A percentile compares a stretch with the other conserved stretches of the same genome.
Conservation (phyloP, 2,797 vertebrate species). For the Xenops minutus region DNA sequence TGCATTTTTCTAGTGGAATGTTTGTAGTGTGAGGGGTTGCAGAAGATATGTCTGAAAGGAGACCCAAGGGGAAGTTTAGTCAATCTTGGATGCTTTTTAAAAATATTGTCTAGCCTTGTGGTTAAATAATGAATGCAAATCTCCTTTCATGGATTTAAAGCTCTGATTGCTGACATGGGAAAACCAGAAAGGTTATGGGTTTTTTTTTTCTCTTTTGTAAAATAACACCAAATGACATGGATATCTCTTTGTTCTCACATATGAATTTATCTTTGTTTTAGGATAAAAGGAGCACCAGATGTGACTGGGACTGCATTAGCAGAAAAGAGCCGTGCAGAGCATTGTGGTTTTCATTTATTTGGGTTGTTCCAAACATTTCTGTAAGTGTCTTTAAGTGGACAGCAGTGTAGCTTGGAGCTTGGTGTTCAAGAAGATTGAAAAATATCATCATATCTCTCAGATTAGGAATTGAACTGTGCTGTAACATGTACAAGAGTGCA, state of each 20-base stretch:
- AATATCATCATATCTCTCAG: neutral
- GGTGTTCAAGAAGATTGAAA: neutral
- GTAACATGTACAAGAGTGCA: neutral
- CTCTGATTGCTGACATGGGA: conserved; percentile 65
- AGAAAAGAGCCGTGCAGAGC: conserved; percentile 24
- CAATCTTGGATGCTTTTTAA: conserved; percentile 52
- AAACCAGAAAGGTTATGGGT: conserved; percentile 21
- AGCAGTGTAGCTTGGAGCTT: neutral
- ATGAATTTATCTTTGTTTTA: conserved; percentile 64
- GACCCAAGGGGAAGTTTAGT: conserved; percentile 52
- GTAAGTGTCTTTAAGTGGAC: neutral
- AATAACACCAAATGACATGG: conserved; percentile 65
- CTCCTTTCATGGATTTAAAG: conserved; percentile 67
- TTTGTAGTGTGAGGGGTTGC: conserved; percentile 42
- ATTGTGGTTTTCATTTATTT: conserved; percentile 40
- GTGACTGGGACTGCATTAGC: conserved; percentile 28
- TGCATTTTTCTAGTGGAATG: conserved; percentile 36
- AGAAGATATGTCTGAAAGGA: conserved; percentile 45
- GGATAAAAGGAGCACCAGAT: conserved; percentile 59
- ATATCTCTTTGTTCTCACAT: conserved; percentile 60
- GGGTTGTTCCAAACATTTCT: conserved; percentile 12
- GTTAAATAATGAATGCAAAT: conserved; percentile 72
- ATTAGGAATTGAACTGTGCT: neutral
- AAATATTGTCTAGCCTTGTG: conserved; percentile 64
- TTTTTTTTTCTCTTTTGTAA: conserved; percentile 20